Evolutionary conservation across 2,113 vertebrate species (phyloP).

Genomic region (Neomonachus schauinslandi): DNA sequence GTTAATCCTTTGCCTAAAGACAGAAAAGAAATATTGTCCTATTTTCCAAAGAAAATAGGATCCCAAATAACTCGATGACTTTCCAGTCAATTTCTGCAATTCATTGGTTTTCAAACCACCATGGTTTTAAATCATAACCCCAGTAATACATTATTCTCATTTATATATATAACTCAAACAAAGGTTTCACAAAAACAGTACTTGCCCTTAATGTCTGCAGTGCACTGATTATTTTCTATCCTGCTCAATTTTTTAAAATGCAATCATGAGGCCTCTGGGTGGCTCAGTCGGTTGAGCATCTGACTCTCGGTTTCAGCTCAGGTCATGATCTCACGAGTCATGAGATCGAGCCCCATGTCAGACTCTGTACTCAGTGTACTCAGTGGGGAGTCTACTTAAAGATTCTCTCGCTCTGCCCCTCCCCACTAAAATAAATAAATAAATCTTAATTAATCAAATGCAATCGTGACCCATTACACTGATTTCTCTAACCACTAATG

Average conservation of each 20-base stretch:
- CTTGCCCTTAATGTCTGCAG: not conserved
- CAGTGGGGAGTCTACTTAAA: not conserved
- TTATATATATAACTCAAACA: not conserved
- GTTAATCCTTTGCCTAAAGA: not conserved
- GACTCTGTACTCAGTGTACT: not conserved
- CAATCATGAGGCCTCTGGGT: not conserved
- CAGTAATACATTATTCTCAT: not conserved
- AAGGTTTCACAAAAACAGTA: not conserved
- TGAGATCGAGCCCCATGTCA: not conserved
- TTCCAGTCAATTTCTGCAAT: not conserved
- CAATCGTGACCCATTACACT: not conserved
- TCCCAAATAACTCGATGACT: not conserved
- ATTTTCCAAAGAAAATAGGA: constrained; percentile 3
- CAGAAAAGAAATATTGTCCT: not conserved
- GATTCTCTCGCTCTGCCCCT: not conserved
- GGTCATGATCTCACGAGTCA: not conserved
- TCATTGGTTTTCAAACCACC: not conserved
- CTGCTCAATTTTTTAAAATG: constrained; percentile 2
- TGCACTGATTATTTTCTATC: not conserved
- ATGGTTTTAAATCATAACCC: not conserved
- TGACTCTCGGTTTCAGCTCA: not conserved
- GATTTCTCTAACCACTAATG: constrained; percentile 18
- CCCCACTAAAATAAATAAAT: too few species aligned
- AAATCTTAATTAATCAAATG: not conserved
- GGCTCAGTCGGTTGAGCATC: not conserved